Conservation (phyloP, 2,113 vertebrate genomes). For the Halcyon senegalensis region DNA sequence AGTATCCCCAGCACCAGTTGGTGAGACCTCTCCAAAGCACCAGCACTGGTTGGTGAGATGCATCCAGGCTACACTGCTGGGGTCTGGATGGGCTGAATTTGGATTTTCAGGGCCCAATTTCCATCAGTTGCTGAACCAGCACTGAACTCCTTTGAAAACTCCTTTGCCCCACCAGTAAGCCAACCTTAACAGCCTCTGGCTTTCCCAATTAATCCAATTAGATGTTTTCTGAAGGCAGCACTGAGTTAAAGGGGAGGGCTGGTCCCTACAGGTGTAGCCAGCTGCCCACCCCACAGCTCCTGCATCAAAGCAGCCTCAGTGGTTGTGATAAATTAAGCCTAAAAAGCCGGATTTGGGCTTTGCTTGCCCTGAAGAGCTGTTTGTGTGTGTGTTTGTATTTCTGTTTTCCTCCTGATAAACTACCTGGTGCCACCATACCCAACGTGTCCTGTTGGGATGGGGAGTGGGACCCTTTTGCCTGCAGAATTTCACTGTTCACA, state of each 20-base stretch:
- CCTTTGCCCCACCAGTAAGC: not conserved
- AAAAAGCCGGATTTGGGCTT: not conserved
- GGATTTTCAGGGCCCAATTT: not conserved
- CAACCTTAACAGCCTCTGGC: fast-evolving
- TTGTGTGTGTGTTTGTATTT: fast-evolving
- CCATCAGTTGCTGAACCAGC: not conserved
- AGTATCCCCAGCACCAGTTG: not conserved
- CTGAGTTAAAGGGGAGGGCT: not conserved
- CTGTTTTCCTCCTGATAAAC: not conserved
- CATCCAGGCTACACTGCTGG: fast-evolving
- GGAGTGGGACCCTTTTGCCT: not conserved
- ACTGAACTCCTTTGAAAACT: not conserved
- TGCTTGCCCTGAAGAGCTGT: not conserved
- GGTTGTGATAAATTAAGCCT: not conserved
- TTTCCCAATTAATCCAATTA: not conserved
- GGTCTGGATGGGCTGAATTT: not conserved
- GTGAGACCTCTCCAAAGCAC: no score
- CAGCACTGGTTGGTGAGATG: fast-evolving
- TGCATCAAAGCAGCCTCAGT: not conserved
- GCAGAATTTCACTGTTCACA: fast-evolving
- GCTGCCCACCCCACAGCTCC: fast-evolving
- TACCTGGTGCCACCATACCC: fast-evolving
- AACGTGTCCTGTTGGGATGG: fast-evolving
- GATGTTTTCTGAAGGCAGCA: not conserved
- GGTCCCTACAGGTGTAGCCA: not conserved